phyloP scores from a whole-genome alignment of 2,113 vertebrate species.

The Mastomys natalensis region DNA sequence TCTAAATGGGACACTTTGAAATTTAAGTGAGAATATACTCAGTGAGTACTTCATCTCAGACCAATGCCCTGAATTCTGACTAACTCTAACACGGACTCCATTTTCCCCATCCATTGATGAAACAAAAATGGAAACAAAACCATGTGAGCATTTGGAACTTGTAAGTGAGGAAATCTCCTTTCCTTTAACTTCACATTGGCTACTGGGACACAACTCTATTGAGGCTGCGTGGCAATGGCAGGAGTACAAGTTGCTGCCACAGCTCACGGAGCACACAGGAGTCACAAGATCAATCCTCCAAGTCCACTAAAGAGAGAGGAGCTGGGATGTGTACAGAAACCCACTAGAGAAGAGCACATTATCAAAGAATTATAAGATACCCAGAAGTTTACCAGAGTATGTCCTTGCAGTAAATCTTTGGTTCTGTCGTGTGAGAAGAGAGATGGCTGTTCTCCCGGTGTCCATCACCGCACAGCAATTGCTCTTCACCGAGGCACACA shows the following conservation, averaged over 20 bases:
- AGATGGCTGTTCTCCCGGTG: neutral
- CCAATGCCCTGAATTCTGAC: neutral
- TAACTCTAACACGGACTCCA: neutral
- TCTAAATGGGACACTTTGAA: neutral
- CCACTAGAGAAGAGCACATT: neutral
- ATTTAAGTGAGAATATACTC: neutral
- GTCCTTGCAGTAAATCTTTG: slow-evolving; percentile 43
- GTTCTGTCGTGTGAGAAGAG: slow-evolving; percentile 18
- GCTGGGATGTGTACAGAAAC: neutral
- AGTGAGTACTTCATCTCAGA: neutral
- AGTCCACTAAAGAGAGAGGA: neutral
- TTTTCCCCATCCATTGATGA: neutral
- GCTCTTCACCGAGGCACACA: neutral
- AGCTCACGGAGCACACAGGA: neutral
- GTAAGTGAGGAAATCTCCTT: neutral
- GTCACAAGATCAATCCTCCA: neutral
- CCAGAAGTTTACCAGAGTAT: neutral
- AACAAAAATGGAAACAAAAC: neutral
- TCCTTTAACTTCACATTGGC: neutral
- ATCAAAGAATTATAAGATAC: slow-evolving; percentile 6
- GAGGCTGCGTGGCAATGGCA: neutral
- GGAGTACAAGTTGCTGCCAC: neutral
- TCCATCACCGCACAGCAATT: neutral
- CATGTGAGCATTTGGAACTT: neutral
- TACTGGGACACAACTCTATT: neutral